Percentiles rank a stretch among this genome's conserved stretches.
Evolutionary conservation across 2,113 vertebrate species (phyloP).

Genomic region (Vulpes vulpes): DNA sequence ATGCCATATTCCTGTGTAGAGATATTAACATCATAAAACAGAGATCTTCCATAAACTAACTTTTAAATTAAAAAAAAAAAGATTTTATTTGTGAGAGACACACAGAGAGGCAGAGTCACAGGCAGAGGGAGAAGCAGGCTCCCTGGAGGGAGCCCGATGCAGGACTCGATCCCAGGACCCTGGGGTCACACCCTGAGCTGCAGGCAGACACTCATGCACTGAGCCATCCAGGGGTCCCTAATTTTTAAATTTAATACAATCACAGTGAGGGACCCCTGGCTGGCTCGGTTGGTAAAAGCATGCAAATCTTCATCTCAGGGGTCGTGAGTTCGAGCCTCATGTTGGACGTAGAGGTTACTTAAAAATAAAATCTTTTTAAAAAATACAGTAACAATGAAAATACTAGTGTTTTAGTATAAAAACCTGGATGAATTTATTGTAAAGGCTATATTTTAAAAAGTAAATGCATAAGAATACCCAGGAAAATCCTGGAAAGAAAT

Average conservation of each 20-base stretch:
- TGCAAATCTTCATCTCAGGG: too few species aligned
- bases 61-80: not conserved
- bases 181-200: too few species aligned
- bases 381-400: not conserved
- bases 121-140: too few species aligned
- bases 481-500: slow-evolving; percentile 41
- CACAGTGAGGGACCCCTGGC: not conserved
- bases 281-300: too few species aligned
- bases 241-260: not conserved
- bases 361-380: too few species aligned
- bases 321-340: too few species aligned
- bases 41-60: slow-evolving; percentile 17
- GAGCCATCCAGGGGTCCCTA: not conserved
- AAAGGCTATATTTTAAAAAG: not conserved
- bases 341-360: too few species aligned
- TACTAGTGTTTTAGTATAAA: not conserved
- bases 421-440: not conserved
- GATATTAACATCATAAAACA: not conserved
- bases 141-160: too few species aligned
- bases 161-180: too few species aligned
- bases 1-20: not conserved
- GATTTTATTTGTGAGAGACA: too few species aligned
- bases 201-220: too few species aligned
- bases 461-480: not conserved
- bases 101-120: too few species aligned